These are phyloP conservation scores for Aphodius sticticus DNA, from an alignment of 2,888 invertebrate genomes.

Conservation along the genomic window DNA sequence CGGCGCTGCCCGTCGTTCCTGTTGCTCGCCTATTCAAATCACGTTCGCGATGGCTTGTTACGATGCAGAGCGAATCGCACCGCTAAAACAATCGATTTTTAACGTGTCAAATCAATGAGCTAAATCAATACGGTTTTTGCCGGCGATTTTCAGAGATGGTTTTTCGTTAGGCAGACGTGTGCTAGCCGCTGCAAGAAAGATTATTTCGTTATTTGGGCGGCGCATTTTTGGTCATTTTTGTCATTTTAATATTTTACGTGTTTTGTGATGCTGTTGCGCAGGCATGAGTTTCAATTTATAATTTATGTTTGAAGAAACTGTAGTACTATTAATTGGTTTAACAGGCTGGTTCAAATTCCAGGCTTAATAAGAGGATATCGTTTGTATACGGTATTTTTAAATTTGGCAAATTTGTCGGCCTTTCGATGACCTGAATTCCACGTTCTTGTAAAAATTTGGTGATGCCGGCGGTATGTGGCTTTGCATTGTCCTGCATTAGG, in stretches of 20 bases:
- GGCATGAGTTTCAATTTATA: neutral
- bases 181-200: neutral
- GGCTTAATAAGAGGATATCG: too few species aligned
- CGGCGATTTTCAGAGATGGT: neutral
- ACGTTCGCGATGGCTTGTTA: constrained; percentile 55
- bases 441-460: too few species aligned
- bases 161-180: neutral
- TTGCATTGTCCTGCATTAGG: too few species aligned
- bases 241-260: neutral
- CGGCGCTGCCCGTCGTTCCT: constrained; percentile 33
- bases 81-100: constrained; percentile 56
- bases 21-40: constrained; percentile 40
- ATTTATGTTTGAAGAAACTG: neutral
- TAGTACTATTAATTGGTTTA: too few species aligned
- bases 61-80: constrained; percentile 55
- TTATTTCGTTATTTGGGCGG: neutral
- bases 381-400: too few species aligned
- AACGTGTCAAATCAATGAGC: constrained; percentile 56
- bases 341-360: too few species aligned
- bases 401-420: too few species aligned
- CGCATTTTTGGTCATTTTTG: neutral
- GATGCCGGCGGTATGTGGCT: too few species aligned
- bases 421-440: too few species aligned
- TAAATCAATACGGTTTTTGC: constrained; percentile 46
- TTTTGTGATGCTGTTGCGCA: constrained; percentile 5